These are phyloP conservation scores for Folsomia manolachei DNA, from an alignment of 2,888 invertebrate species.

Conservation along the genomic window DNA sequence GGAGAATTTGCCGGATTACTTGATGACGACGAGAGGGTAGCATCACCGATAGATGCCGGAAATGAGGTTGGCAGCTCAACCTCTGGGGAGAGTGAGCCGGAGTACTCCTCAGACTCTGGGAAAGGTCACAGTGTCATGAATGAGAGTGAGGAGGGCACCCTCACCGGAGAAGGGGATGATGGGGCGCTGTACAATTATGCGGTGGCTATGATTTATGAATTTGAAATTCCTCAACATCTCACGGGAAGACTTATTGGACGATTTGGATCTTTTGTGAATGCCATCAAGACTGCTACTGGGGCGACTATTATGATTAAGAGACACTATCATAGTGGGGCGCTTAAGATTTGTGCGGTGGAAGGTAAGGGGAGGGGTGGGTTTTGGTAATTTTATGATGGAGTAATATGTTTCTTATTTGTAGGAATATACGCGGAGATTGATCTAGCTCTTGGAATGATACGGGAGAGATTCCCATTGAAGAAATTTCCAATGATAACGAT, in stretches of 20 bases:
- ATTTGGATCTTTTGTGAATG: conserved; percentile 75
- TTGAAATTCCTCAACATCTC: conserved; percentile 69
- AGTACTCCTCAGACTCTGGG: neutral
- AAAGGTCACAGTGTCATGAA: neutral
- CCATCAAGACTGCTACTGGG: conserved; percentile 72
- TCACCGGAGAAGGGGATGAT: too few relatives aligned
- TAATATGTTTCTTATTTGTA: conserved; percentile 52
- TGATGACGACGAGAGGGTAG: too few relatives aligned
- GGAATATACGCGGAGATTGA: conserved; percentile 75
- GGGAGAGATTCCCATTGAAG: conserved; percentile 77
- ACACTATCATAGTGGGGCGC: conserved; percentile 69
- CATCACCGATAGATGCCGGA: too few relatives aligned
- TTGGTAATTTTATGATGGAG: neutral
- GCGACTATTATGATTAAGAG: conserved; percentile 75
- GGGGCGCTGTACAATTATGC: too few relatives aligned
- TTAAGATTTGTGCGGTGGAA: conserved; percentile 80
- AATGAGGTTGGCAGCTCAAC: too few relatives aligned
- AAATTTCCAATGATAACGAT: conserved; percentile 77
- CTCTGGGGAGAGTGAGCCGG: neutral
- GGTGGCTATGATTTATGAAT: conserved; percentile 62
- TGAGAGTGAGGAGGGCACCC: neutral
- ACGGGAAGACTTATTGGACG: conserved; percentile 86
- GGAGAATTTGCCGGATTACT: too few relatives aligned
- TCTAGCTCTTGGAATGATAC: conserved; percentile 77
- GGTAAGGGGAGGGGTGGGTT: conserved; percentile 57